A percentile compares a stretch with the other conserved stretches of the same genome.
Evolutionary conservation across 2,113 vertebrate genomes (phyloP).

Genomic region (Hymenochirus boettgeri): DNA sequence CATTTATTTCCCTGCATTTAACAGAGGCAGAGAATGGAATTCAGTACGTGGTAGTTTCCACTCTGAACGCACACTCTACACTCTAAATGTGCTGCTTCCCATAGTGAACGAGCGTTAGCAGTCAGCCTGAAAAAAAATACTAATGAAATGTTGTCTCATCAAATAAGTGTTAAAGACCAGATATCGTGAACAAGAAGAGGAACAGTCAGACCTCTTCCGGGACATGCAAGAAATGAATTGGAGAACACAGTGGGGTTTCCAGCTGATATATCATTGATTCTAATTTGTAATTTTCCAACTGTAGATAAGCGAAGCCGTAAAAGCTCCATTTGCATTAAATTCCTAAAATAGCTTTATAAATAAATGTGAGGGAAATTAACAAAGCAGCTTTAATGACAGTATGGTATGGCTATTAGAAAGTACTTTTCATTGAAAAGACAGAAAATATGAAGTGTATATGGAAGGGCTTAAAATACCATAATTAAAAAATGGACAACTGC

Average conservation of each 20-base stretch:
- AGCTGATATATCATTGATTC: neutral
- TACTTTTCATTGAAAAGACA: too few relatives aligned
- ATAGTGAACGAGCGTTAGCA: neutral
- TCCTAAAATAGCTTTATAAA: too few relatives aligned
- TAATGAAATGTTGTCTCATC: neutral
- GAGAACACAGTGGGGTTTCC: neutral
- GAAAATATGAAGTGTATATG: too few relatives aligned
- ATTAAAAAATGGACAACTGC: too few relatives aligned
- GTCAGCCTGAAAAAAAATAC: neutral
- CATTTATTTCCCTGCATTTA: neutral
- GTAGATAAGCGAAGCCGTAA: neutral
- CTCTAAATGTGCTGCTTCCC: neutral
- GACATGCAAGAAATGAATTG: neutral
- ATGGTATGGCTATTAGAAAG: too few relatives aligned
- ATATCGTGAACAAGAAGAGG: constrained; percentile 2
- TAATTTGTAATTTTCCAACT: neutral
- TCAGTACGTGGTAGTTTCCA: neutral
- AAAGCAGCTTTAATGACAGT: too few relatives aligned
- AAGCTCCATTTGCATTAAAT: neutral
- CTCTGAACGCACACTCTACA: neutral
- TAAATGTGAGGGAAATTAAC: too few relatives aligned
- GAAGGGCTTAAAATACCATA: too few relatives aligned
- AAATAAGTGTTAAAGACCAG: neutral
- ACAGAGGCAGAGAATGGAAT: neutral
- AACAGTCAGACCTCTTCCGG: neutral